Conservation (phyloP, 2,888 invertebrate genomes). For the Oxystoma pomonae region DNA sequence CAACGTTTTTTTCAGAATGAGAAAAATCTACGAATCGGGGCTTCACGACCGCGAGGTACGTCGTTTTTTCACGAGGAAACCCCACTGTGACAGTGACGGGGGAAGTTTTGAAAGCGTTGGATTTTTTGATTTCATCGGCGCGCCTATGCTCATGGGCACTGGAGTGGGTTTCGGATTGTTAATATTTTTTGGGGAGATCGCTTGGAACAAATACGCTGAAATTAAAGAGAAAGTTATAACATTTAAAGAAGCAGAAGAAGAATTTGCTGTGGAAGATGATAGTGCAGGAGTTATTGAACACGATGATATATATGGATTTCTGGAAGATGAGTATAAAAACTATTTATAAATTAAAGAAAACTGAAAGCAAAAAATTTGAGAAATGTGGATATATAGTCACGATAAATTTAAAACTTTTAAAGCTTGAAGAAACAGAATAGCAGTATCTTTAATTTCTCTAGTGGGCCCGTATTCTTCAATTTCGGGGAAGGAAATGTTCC, state of each 20-base stretch:
- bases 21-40: conserved; percentile 54
- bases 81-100: conserved; percentile 54
- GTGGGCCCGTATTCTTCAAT: too few relatives aligned
- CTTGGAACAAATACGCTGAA: background rate
- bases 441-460: too few relatives aligned
- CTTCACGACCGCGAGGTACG: conserved; percentile 53
- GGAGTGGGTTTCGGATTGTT: background rate
- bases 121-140: conserved; percentile 56
- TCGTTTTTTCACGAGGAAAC: conserved; percentile 56
- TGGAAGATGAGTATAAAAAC: background rate
- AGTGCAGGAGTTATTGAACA: background rate
- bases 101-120: conserved; percentile 59
- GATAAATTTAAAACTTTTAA: too few relatives aligned
- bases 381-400: too few relatives aligned
- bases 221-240: background rate
- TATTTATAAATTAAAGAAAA: background rate
- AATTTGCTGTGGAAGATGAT: background rate
- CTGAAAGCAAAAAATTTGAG: too few relatives aligned
- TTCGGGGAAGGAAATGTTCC: too few relatives aligned
- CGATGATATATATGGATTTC: background rate
- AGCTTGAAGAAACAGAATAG: too few relatives aligned
- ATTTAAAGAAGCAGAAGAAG: background rate
- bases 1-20: conserved; percentile 27
- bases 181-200: background rate
- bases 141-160: conserved; percentile 32